Evolutionary conservation across 2,113 vertebrate species (phyloP).

Genomic region (Cyanoramphus novaezelandiae): DNA sequence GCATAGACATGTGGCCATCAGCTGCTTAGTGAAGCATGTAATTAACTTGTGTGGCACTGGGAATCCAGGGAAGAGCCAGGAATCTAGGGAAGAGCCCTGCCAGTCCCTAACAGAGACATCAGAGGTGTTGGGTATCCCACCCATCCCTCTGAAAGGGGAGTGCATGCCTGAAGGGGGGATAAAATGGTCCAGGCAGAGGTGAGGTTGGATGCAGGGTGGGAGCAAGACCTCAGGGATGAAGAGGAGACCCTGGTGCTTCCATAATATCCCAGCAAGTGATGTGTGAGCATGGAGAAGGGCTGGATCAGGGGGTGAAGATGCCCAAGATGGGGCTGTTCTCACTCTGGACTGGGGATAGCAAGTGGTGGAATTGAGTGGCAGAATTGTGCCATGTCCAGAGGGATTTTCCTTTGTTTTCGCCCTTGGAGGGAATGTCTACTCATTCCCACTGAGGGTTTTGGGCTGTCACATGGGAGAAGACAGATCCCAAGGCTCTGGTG

Average conservation of each 20-base stretch:
- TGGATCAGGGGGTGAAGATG: not conserved
- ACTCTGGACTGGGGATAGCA: rapidly evolving
- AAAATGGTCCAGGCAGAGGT: rapidly evolving
- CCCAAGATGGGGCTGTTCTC: not conserved
- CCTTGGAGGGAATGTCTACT: not conserved
- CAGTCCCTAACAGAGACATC: constrained; percentile 20
- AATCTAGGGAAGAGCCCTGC: not conserved
- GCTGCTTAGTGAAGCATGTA: not conserved
- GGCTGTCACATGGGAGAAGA: not conserved
- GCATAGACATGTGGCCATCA: not conserved
- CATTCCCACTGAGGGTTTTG: rapidly evolving
- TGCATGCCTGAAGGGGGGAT: not conserved
- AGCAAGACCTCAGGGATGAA: not conserved
- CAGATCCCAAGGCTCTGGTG: rapidly evolving
- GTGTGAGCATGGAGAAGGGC: rapidly evolving
- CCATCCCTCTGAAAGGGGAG: not conserved
- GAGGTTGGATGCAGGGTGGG: rapidly evolving
- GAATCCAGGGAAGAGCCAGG: not conserved
- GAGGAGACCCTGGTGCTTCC: rapidly evolving
- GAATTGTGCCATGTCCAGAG: not conserved
- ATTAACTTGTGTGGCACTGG: not conserved
- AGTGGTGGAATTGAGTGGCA: not conserved
- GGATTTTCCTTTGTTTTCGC: not conserved
- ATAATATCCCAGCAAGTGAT: rapidly evolving
- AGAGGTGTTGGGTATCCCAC: not conserved